A percentile compares a stretch with the other conserved stretches of the same genome.
Evolutionary conservation across 2,888 invertebrate genomes (phyloP).

Genomic region (Metallyticus violacea): DNA sequence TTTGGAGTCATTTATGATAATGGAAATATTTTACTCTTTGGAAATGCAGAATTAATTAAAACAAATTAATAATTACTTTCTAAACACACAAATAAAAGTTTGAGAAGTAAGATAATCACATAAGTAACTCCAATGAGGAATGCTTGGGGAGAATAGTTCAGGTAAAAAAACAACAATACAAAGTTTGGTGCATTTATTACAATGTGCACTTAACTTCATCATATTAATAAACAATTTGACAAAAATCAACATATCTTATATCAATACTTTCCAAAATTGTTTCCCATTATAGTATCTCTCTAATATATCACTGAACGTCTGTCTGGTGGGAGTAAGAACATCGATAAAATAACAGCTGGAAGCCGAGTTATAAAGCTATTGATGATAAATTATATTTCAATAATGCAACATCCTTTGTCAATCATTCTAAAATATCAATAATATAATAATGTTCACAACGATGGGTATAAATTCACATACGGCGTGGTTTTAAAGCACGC

Average conservation of each 20-base stretch:
- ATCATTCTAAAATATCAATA: background rate
- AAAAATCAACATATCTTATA: constrained; percentile 17
- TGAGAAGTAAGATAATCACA: background rate
- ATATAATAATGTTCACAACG: background rate
- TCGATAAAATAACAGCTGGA: background rate
- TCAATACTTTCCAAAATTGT: background rate
- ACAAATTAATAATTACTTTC: background rate
- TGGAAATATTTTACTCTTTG: too few species aligned
- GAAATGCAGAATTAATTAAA: too few species aligned
- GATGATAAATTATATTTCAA: background rate
- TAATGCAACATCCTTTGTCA: background rate
- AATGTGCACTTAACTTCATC: constrained; percentile 26
- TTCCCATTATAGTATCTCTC: background rate
- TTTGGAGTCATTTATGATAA: too few species aligned
- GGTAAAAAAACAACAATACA: background rate
- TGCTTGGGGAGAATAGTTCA: too few species aligned
- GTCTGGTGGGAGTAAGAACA: background rate
- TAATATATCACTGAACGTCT: too few species aligned
- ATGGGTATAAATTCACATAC: background rate
- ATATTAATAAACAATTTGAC: constrained; percentile 29
- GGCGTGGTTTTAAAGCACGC: background rate
- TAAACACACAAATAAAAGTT: background rate
- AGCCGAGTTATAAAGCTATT: background rate
- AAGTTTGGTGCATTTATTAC: constrained; percentile 31
- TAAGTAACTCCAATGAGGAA: background rate